These are phyloP conservation scores for Typhlichthys eigenmanni DNA, from an alignment of 2,797 vertebrate species.

Conservation along the genomic window DNA sequence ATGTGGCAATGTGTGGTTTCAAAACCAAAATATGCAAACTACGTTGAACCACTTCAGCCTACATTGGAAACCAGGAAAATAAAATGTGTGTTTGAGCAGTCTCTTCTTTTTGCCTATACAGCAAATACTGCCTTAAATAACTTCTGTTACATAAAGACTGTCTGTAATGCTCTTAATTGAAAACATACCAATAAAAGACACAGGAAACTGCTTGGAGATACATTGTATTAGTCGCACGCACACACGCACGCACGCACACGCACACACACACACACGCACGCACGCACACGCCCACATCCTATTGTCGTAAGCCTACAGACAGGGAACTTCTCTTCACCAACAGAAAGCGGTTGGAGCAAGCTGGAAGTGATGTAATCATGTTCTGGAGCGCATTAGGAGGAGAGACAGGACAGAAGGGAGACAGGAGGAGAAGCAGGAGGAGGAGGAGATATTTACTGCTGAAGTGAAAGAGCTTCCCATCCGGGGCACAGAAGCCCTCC, in stretches of 20 bases:
- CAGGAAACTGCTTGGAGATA: constrained; percentile 55
- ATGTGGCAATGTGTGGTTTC: background rate
- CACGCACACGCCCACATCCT: constrained; percentile 33
- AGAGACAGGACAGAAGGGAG: constrained; percentile 13
- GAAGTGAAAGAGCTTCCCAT: constrained; percentile 72
- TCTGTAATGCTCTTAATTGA: constrained; percentile 23
- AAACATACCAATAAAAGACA: constrained; percentile 51
- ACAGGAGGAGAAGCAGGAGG: constrained; percentile 33
- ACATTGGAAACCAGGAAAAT: background rate
- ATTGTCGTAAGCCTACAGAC: constrained; percentile 62
- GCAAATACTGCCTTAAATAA: constrained; percentile 20
- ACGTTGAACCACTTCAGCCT: background rate
- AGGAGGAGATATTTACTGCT: constrained; percentile 59
- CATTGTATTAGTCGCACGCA: constrained; percentile 44
- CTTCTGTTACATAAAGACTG: constrained; percentile 50
- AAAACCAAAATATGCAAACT: background rate
- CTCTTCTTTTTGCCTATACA: too few species aligned
- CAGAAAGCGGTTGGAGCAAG: constrained; percentile 43
- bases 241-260: background rate
- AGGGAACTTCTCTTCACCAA: constrained; percentile 41
- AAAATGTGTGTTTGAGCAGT: background rate
- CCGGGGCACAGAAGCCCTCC: constrained; percentile 64
- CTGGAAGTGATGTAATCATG: constrained; percentile 54
- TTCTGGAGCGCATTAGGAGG: constrained; percentile 67
- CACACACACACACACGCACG: background rate